Conservation (phyloP, 2,797 vertebrate species). For the Tokudaia tokunoshimensis region DNA sequence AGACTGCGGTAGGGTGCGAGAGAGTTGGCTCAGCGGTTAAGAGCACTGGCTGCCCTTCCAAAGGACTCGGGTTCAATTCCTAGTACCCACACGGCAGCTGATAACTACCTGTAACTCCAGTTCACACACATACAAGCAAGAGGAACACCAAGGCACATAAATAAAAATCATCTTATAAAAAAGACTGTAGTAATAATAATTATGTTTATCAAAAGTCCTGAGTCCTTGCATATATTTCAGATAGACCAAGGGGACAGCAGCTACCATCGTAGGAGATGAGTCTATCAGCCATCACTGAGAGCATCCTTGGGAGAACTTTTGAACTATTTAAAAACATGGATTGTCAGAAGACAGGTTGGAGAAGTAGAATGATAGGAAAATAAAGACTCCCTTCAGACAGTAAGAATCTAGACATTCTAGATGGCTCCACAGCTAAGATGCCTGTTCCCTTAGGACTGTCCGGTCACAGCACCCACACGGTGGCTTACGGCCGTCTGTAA, state of each 20-base stretch:
- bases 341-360: slow-evolving; percentile 23
- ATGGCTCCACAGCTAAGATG: neutral
- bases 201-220: neutral
- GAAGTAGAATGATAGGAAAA: slow-evolving; percentile 9
- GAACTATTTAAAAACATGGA: slow-evolving; percentile 3
- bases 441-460: neutral
- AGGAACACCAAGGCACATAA: neutral
- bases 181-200: neutral
- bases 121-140: neutral
- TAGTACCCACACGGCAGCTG: neutral
- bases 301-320: neutral
- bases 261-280: neutral
- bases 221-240: neutral
- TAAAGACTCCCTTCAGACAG: slow-evolving; percentile 21
- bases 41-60: neutral
- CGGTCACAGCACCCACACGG: neutral
- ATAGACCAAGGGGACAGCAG: neutral
- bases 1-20: neutral
- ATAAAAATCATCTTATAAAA: neutral
- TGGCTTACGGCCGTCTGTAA: neutral
- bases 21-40: neutral
- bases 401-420: neutral
- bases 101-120: neutral
- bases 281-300: neutral
- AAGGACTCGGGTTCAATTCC: neutral